A percentile compares a stretch with the other conserved stretches of the same genome.
Conservation (phyloP, 1,140 invertebrate species). For the Camponotus vicinus region DNA sequence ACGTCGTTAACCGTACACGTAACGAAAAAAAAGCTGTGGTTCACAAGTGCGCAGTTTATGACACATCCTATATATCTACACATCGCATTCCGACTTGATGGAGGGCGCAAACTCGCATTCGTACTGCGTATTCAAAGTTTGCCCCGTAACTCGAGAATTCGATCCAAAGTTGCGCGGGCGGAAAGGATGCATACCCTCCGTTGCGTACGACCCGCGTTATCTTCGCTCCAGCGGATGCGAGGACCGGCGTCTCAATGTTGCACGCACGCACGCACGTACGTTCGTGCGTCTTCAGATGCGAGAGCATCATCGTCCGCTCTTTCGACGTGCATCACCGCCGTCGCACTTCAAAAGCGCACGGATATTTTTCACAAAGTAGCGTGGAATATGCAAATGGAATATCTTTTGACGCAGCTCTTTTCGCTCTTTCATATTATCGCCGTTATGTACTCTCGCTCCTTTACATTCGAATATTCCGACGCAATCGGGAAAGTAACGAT, state of each 20-base stretch:
- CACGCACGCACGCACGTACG: not conserved
- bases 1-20: too few relatives aligned
- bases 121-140: slow-evolving; percentile 70
- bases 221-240: not conserved
- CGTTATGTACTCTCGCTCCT: not conserved
- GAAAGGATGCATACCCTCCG: slow-evolving; percentile 33
- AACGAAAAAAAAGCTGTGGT: too few relatives aligned
- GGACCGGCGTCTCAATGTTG: slow-evolving; percentile 34
- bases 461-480: not conserved
- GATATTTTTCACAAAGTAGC: slow-evolving; percentile 36
- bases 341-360: not conserved
- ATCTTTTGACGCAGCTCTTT: slow-evolving; percentile 40
- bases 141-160: slow-evolving; percentile 41
- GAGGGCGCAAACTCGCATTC: slow-evolving; percentile 58
- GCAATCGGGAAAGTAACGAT: slow-evolving; percentile 31
- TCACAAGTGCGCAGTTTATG: not conserved
- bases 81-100: slow-evolving; percentile 34
- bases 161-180: slow-evolving; percentile 60
- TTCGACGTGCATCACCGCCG: not conserved
- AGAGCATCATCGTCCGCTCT: slow-evolving; percentile 22
- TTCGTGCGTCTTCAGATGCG: not conserved
- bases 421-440: slow-evolving; percentile 12
- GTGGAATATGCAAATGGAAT: slow-evolving; percentile 31
- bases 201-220: slow-evolving; percentile 53
- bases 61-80: slow-evolving; percentile 5